Evolutionary conservation across 2,113 vertebrate genomes (phyloP), one percentile per base, ranked within the genome.

Genomic region (Isurus oxyrinchus): DNA sequence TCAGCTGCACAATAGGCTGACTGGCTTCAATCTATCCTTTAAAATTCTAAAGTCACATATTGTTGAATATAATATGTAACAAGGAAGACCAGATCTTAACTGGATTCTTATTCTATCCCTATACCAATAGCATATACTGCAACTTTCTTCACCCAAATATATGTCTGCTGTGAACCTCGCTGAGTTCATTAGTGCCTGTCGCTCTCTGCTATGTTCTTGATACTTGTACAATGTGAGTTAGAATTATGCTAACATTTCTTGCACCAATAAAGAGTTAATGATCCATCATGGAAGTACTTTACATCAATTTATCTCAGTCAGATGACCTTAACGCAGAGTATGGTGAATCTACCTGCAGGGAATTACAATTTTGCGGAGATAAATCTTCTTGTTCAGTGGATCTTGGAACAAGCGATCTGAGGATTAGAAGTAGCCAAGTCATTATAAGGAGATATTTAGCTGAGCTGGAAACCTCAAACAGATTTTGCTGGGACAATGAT

Each of bases 171-270:
- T 63, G 13, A n/a, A 91, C n/a, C 16, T 93, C 40, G 31, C 14
- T 93, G 59, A 93, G 35, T 40, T 93, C 35, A 63, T 40, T 63
- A 19, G 14, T 7, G 81, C 40, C 19, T 84, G 16, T 40, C 16
- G 6, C 19, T 63, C 57, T 40, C n/a, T 59, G 11, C 90, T 93
- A 93, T 63, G 27, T 93, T 40, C 90, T 93, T 93, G 31, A 61
- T 93, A 63, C 35, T 19, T 40, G 35, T n/a, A 93, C 14, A 63
- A 63, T 63, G 35, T 93, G 59, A 93, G 63, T 63, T 93, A 93
- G 90, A 63, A 93, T 93, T 93, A 93, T 93, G 90, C 90, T 93
- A 93, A 93, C 90, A 8, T 63, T 93, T 93, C 59, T 63, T 93
- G 90, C 16, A 93, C 59, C 90, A 93, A 63, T 93, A 63, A 93